Conservation (phyloP, 2,888 invertebrate genomes). For the Sericinus montela region DNA sequence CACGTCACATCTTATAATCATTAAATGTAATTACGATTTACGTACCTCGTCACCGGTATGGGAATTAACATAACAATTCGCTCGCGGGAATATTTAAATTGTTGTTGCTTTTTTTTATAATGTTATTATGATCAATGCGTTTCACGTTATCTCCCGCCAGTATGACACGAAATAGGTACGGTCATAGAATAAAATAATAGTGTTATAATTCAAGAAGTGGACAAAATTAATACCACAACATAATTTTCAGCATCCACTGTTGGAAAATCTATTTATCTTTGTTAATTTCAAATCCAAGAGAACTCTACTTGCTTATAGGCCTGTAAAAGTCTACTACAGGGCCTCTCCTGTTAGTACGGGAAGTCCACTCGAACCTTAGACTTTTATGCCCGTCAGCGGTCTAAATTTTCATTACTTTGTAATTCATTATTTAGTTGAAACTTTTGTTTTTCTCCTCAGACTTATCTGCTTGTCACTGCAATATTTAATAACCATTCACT, state of each 20-base stretch:
- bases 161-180: slow-evolving; percentile 13
- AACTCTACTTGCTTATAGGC: no score
- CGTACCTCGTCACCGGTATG: slow-evolving; percentile 31
- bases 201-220: no score
- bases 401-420: no score
- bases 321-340: no score
- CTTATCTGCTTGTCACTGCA: slow-evolving; percentile 2
- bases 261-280: no score
- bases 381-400: no score
- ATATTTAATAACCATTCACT: no score
- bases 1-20: slow-evolving; percentile 37
- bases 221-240: no score
- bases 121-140: slow-evolving; percentile 4
- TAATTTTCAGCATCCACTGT: no score
- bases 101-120: slow-evolving; percentile 13
- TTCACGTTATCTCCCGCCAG: slow-evolving; percentile 1
- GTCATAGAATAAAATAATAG: no score
- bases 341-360: no score
- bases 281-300: neutral
- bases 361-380: no score
- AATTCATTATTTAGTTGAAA: slow-evolving; percentile 13
- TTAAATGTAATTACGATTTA: slow-evolving; percentile 65
- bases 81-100: slow-evolving; percentile 18
- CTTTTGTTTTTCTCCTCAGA: slow-evolving; percentile 1
- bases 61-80: slow-evolving; percentile 32